Conservation (phyloP, 2,888 invertebrate species). For the Cecidostiba fungosa region DNA sequence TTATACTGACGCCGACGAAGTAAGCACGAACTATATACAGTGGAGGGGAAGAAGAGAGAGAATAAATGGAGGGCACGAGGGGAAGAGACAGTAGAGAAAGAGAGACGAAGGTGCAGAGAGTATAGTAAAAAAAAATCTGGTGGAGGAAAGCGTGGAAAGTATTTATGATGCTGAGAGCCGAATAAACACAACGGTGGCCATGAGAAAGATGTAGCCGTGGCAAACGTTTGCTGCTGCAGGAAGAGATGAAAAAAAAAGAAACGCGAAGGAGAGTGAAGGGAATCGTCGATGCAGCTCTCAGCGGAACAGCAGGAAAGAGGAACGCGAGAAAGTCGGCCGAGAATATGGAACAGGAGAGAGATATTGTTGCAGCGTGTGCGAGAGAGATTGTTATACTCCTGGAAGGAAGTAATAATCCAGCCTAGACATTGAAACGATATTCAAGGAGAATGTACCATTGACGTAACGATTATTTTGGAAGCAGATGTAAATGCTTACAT, state of each 20-base stretch:
- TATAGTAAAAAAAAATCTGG: neutral
- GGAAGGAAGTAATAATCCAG: neutral
- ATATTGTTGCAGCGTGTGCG: neutral
- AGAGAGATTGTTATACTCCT: neutral
- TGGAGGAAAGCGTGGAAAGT: neutral
- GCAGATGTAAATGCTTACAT: neutral
- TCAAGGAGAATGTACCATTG: neutral
- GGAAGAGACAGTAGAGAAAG: neutral
- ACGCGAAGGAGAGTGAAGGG: neutral
- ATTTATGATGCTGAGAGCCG: too few relatives aligned
- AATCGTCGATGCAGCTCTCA: neutral
- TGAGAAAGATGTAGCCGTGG: neutral
- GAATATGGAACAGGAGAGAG: neutral
- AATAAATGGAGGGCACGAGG: slow-evolving; percentile 34
- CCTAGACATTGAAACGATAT: neutral
- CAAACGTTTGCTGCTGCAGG: neutral
- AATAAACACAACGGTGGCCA: too few relatives aligned
- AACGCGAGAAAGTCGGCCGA: slow-evolving; percentile 9
- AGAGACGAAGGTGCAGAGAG: neutral
- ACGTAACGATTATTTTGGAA: neutral
- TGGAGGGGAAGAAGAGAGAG: neutral
- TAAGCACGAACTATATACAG: neutral
- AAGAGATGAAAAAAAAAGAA: neutral
- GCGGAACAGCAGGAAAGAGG: slow-evolving; percentile 5
- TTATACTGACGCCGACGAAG: neutral